These are phyloP conservation scores for Neolamprologus fasciatus DNA, from an alignment of 2,113 vertebrate genomes.

Conservation along the genomic window DNA sequence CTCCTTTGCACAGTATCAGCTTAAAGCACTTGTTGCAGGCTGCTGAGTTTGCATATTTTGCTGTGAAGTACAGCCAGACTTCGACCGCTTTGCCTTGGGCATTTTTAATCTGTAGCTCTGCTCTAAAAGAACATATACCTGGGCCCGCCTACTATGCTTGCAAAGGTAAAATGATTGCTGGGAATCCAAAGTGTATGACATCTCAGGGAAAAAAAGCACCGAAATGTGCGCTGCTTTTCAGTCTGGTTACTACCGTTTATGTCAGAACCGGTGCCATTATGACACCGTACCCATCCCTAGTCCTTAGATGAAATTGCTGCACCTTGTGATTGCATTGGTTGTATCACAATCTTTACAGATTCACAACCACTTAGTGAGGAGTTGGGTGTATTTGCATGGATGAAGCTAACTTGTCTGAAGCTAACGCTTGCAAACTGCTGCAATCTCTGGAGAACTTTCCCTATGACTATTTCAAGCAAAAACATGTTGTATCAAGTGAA, in stretches of 20 bases:
- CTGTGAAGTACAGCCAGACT: too few species aligned
- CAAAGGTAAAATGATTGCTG: accelerated
- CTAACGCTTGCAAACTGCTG: not conserved
- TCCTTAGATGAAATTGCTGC: not conserved
- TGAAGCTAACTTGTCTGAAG: not conserved
- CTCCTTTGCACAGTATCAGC: accelerated
- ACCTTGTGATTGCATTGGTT: not conserved
- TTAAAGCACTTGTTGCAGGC: too few species aligned
- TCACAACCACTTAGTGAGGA: not conserved
- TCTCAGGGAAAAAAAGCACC: accelerated
- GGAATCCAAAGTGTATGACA: too few species aligned
- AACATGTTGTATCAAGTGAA: not conserved
- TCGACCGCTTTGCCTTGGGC: accelerated
- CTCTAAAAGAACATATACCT: too few species aligned
- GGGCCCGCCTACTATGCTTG: too few species aligned
- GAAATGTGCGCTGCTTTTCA: too few species aligned
- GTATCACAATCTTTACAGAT: not conserved
- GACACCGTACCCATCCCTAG: not conserved
- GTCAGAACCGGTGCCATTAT: accelerated
- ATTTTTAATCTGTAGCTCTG: too few species aligned
- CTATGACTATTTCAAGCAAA: not conserved
- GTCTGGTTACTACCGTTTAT: too few species aligned
- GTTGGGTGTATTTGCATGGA: not conserved
- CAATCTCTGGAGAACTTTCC: not conserved
- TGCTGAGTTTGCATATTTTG: too few species aligned